A percentile compares a stretch with the other conserved stretches of the same genome.
Evolutionary conservation across 2,113 vertebrate species (phyloP).

Genomic region (Lepus timidus): DNA sequence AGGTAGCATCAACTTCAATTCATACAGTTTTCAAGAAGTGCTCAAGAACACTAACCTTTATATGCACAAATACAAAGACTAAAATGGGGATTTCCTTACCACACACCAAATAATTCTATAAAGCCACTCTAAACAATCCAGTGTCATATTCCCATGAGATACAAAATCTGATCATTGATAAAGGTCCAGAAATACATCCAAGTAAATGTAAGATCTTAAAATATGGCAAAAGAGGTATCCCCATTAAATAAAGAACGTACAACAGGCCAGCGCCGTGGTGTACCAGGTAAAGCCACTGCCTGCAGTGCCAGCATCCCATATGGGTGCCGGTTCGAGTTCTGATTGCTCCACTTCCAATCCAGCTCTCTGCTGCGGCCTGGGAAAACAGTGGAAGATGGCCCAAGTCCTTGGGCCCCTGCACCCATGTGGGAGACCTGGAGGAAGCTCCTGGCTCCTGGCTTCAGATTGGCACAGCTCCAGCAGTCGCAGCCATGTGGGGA

Average conservation of each 20-base stretch:
- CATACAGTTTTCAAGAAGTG: not conserved
- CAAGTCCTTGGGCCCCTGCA: no score
- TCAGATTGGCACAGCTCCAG: no score
- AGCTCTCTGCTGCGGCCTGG: no score
- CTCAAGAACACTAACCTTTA: constrained; percentile 39
- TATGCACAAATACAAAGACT: not conserved
- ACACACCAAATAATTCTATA: constrained; percentile 43
- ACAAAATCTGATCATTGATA: not conserved
- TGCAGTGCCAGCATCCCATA: no score
- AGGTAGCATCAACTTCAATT: constrained; percentile 46
- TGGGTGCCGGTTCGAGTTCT: no score
- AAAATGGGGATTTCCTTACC: not conserved
- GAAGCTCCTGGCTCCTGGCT: no score
- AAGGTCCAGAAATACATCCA: not conserved
- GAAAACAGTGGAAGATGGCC: no score
- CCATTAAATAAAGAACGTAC: not conserved
- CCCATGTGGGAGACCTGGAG: no score
- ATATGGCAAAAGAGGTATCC: not conserved
- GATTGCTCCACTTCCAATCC: no score
- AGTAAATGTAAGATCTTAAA: constrained; percentile 37
- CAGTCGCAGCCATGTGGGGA: no score
- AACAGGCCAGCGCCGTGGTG: not conserved
- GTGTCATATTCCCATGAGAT: not conserved
- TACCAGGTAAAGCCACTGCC: no score
- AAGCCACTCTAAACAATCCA: constrained; percentile 31